A percentile compares a stretch with the other conserved stretches of the same genome.
Evolutionary conservation across 2,113 vertebrate species (phyloP).

Genomic region (Tiliqua scincoides): DNA sequence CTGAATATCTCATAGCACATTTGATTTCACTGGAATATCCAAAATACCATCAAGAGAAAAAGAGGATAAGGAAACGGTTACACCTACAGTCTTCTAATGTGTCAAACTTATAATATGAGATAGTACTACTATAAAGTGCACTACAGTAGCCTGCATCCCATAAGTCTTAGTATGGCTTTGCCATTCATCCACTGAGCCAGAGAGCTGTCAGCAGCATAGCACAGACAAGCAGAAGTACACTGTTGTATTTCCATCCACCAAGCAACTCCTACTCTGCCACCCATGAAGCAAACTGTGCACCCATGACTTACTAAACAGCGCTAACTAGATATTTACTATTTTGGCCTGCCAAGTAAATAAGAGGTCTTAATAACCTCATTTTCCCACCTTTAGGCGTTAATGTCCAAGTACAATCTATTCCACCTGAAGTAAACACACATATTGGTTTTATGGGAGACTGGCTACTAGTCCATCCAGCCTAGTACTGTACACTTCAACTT

Average conservation of each 20-base stretch:
- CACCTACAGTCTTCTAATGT: background rate
- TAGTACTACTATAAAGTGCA: background rate
- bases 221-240: background rate
- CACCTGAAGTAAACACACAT: slow-evolving; percentile 13
- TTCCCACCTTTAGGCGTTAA: background rate
- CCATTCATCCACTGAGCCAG: background rate
- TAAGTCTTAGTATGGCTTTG: background rate
- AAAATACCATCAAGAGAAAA: background rate
- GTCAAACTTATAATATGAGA: background rate
- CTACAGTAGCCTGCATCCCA: background rate
- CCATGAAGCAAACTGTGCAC: background rate
- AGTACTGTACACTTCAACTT: background rate
- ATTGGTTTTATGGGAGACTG: background rate
- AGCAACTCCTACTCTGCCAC: background rate
- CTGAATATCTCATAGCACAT: background rate
- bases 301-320: background rate
- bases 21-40: slow-evolving; percentile 35
- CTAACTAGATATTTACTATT: background rate
- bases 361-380: background rate
- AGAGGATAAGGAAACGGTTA: background rate
- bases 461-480: background rate
- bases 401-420: background rate
- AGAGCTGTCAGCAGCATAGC: background rate
- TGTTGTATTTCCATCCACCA: background rate
- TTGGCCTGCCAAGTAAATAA: background rate